Conservation (phyloP, 2,888 invertebrate species). For the Neoscelio sp. region DNA sequence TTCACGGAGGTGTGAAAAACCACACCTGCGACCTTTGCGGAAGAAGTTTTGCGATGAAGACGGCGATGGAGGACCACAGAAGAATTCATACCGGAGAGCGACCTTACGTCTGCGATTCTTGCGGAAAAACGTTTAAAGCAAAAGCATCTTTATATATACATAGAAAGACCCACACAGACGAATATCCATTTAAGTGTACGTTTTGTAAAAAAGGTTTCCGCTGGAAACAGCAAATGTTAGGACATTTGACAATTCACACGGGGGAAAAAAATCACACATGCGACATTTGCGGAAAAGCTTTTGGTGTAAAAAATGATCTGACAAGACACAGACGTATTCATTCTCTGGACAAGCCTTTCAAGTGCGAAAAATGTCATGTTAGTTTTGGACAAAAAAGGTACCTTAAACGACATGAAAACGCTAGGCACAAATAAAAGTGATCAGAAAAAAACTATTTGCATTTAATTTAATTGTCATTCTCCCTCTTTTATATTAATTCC, state of each 20-base stretch:
- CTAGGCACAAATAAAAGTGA: slow-evolving; percentile 67
- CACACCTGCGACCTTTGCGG: slow-evolving; percentile 83
- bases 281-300: slow-evolving; percentile 84
- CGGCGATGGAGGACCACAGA: slow-evolving; percentile 82
- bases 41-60: slow-evolving; percentile 83
- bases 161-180: slow-evolving; percentile 74
- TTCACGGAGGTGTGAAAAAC: slow-evolving; percentile 83
- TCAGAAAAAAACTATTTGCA: too few relatives aligned
- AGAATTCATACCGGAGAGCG: slow-evolving; percentile 80
- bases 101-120: slow-evolving; percentile 83
- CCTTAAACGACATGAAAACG: slow-evolving; percentile 83
- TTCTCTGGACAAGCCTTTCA: slow-evolving; percentile 80
- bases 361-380: slow-evolving; percentile 83
- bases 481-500: too few relatives aligned
- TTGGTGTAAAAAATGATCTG: slow-evolving; percentile 84
- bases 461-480: too few relatives aligned
- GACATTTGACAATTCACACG: slow-evolving; percentile 84
- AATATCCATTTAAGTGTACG: slow-evolving; percentile 74
- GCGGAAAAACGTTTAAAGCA: slow-evolving; percentile 84
- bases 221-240: slow-evolving; percentile 83
- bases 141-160: slow-evolving; percentile 84
- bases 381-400: slow-evolving; percentile 85
- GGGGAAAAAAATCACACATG: slow-evolving; percentile 83
- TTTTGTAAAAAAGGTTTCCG: slow-evolving; percentile 83
- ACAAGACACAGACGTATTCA: slow-evolving; percentile 85